Conservation (phyloP, 2,888 invertebrate species). For the Leucophenga montana region DNA sequence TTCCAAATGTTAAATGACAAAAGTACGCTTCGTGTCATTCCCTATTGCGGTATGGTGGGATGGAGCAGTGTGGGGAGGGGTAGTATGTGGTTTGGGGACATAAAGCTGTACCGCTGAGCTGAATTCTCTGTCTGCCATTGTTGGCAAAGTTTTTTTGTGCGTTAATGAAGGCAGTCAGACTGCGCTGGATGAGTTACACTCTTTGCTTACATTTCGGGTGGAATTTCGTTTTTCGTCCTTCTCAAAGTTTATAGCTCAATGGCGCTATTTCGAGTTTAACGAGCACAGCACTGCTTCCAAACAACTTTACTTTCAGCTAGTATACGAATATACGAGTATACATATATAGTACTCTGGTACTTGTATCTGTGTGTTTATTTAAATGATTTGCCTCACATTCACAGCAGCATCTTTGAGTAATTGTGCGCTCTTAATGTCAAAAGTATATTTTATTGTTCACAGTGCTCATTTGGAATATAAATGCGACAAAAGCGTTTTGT, state of each 20-base stretch:
- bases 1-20: conserved; percentile 70
- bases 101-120: background rate
- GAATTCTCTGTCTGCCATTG: background rate
- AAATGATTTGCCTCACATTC: background rate
- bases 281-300: background rate
- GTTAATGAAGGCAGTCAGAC: conserved; percentile 12
- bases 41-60: background rate
- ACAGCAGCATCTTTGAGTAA: conserved; percentile 43
- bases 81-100: background rate
- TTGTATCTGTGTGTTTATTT: conserved; percentile 10
- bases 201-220: conserved; percentile 19
- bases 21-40: conserved; percentile 38
- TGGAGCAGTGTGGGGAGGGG: background rate
- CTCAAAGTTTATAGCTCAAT: background rate
- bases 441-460: conserved; percentile 46
- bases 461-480: conserved; percentile 52
- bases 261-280: background rate
- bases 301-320: background rate
- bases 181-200: conserved; percentile 8
- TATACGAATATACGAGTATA: background rate
- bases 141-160: conserved; percentile 25
- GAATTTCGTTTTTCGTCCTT: background rate
- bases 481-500: conserved; percentile 54
- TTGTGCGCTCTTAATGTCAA: conserved; percentile 42
- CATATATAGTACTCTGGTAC: background rate